Evolutionary conservation across 2,113 vertebrate species (phyloP).

Genomic region (Serinus canaria): DNA sequence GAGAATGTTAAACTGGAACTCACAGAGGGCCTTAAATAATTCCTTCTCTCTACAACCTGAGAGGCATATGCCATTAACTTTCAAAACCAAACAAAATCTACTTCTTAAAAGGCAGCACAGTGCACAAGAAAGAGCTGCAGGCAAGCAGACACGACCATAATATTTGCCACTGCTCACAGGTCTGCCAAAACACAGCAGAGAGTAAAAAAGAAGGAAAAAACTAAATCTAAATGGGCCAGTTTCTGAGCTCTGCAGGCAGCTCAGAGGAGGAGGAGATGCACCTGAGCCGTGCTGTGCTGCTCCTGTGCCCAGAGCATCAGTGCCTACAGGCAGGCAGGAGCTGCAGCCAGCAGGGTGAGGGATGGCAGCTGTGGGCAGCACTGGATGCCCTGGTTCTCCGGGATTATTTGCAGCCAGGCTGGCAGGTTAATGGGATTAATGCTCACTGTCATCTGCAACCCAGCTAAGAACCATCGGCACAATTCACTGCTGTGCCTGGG

Average conservation of each 20-base stretch:
- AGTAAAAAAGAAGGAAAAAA: not conserved
- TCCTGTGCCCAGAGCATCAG: not conserved
- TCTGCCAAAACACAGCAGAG: not conserved
- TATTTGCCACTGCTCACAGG: not conserved
- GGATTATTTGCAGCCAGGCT: not conserved
- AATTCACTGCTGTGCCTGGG: fast-evolving
- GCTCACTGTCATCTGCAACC: not conserved
- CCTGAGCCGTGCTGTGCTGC: fast-evolving
- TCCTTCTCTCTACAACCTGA: not conserved
- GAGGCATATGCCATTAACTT: conserved; percentile 10
- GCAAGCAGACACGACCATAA: not conserved
- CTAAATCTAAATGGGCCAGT: not conserved
- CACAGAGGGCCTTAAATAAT: not conserved
- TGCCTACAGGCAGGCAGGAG: not conserved
- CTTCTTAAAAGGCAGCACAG: not conserved
- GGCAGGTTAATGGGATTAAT: not conserved
- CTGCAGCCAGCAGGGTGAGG: not conserved
- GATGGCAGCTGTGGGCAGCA: fast-evolving
- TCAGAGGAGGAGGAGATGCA: not conserved
- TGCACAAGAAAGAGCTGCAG: not conserved
- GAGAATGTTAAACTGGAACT: conserved; percentile 34
- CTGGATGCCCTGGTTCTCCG: not conserved
- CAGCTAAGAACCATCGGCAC: fast-evolving
- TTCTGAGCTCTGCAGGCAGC: not conserved
- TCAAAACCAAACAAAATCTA: not conserved